These are phyloP conservation scores for Eugnorisma glareosa DNA, from an alignment of 2,888 invertebrate species.

Conservation along the genomic window DNA sequence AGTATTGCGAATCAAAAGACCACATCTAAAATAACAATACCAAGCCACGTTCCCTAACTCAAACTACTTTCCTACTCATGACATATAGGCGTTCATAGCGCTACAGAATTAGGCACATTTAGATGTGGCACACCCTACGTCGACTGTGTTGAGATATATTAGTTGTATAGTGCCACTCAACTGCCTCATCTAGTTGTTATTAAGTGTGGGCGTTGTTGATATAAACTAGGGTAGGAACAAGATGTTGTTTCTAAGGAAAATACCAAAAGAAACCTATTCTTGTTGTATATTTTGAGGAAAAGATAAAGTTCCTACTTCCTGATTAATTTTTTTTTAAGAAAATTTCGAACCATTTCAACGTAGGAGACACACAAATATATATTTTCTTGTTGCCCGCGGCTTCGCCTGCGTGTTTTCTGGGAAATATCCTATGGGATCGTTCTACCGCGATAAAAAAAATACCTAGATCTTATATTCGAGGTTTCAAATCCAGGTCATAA, in stretches of 20 bases:
- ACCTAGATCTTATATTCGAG: background rate
- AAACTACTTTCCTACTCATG: conserved; percentile 6
- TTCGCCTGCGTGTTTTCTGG: background rate
- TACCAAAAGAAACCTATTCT: background rate
- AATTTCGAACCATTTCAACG: background rate
- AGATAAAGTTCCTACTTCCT: background rate
- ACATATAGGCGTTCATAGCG: conserved; percentile 29
- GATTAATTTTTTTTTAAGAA: background rate
- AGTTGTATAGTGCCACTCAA: conserved; percentile 36
- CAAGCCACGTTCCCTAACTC: conserved; percentile 17
- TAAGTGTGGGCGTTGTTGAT: conserved; percentile 1
- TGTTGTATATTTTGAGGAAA: background rate
- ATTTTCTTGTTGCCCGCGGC: background rate
- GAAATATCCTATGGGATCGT: background rate
- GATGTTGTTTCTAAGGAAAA: background rate
- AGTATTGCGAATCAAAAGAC: conserved; percentile 17
- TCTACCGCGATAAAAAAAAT: background rate
- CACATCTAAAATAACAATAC: conserved; percentile 17
- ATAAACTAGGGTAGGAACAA: background rate
- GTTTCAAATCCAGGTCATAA: background rate
- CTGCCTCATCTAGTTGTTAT: conserved; percentile 15
- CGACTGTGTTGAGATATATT: conserved; percentile 20
- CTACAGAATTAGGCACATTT: conserved; percentile 30
- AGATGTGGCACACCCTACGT: conserved; percentile 16
- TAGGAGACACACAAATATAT: background rate